Evolutionary conservation across 1,140 invertebrate species (phyloP), one percentile per base, ranked within the genome.

Genomic region (Hirudo medicinalis): DNA sequence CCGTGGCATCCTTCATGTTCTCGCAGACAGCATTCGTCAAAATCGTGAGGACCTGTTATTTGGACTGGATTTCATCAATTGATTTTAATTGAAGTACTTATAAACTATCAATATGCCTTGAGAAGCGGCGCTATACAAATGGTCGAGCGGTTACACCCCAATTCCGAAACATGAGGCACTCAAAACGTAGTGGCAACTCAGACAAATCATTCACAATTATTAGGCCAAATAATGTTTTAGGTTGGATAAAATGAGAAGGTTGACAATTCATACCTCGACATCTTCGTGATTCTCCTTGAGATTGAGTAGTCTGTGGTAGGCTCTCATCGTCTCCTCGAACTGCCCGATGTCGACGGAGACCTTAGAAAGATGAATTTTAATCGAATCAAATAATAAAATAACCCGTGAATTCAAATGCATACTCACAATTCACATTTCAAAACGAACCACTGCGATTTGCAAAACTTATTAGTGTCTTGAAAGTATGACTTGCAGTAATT

Each of bases 261-360:
- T 40, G 40, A 40, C 40, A 68, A 0, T 27, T 71, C 71, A 40
- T 71, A 82, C 81, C 79, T 91, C 86, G 0, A 87, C 76, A 79
- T 96, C 92, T 0, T 89, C 79, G 79, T 89, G 90, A 75, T 89
- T 88, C 22, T 79, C 87, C 83, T 90, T 91, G 2, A 97, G 80
- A 77, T 96, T 92, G 20, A 94, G 80, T 32, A 87, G 80, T 32
- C 91, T 85, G 80, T 94, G 89, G 77, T 91, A 92, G 0, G 91
- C 88, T 72, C 86, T 85, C 67, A 97, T 87, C 0, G 90, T 90
- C 80, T 88, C 80, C 54, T 81, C 74, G 77, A 85, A 84, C 66
- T 81, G 79, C 15, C 82, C 83, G 77, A 82, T 78, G 74, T 82
- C 80, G 55, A 76, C 77, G 43, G 74, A 78, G 29, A 82, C 77